A percentile compares a stretch with the other conserved stretches of the same genome.
Evolutionary conservation across 1,140 invertebrate species (phyloP).

Genomic region (Cotesia chilonis): DNA sequence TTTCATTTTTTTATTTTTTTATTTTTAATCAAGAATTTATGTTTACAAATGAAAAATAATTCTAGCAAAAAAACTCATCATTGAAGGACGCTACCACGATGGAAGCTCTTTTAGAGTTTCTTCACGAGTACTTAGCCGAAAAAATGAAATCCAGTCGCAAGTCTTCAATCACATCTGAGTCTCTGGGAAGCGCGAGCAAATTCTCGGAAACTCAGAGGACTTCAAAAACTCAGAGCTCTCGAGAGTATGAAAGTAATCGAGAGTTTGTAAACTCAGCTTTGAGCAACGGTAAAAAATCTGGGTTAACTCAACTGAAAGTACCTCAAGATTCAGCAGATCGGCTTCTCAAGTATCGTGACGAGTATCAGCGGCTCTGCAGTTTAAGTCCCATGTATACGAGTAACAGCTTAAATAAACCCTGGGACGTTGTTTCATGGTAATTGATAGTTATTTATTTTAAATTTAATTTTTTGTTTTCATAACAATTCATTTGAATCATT

Average conservation of each 20-base stretch:
- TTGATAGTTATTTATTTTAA: not conserved
- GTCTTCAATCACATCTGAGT: not conserved
- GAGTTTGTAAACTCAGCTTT: slow-evolving; percentile 23
- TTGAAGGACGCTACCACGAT: slow-evolving; percentile 28
- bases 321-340: slow-evolving; percentile 41
- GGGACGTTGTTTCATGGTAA: slow-evolving; percentile 61
- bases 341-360: slow-evolving; percentile 51
- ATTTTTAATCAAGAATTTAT: not conserved
- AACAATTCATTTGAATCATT: not conserved
- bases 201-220: slow-evolving; percentile 6
- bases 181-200: not conserved
- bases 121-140: slow-evolving; percentile 43
- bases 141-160: slow-evolving; percentile 21
- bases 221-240: too few relatives aligned
- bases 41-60: not conserved
- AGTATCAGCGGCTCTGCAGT: slow-evolving; percentile 46
- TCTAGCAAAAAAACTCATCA: slow-evolving; percentile 26
- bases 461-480: slow-evolving; percentile 4
- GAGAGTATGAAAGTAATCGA: slow-evolving; percentile 41
- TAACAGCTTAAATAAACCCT: slow-evolving; percentile 60
- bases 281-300: slow-evolving; percentile 7
- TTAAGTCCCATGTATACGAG: slow-evolving; percentile 59
- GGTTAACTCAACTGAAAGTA: slow-evolving; percentile 36
- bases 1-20: not conserved
- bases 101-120: slow-evolving; percentile 42